Evolutionary conservation across 2,797 vertebrate genomes (phyloP), one percentile per base, ranked within the genome.

Genomic region (Harpagifer antarcticus): DNA sequence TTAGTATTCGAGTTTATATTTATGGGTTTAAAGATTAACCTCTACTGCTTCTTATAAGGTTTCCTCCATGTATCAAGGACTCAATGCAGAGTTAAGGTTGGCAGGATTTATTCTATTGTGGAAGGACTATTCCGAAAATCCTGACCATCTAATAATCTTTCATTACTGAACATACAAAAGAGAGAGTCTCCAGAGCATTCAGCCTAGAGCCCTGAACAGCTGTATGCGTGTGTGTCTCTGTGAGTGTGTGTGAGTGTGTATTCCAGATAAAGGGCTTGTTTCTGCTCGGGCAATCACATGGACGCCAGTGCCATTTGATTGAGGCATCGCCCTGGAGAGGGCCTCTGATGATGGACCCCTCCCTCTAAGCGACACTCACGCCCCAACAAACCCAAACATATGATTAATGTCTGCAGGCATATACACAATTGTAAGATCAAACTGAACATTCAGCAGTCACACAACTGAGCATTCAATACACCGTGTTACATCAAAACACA

Each of bases 301-400:
- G 77, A 84, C 19, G 3, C 17, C 58, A 3, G 1, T 88, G 85
- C 66, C 76, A 77, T 89, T 91, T 86, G 70, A 88, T 48, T 60
- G 57, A 83, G 81, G 72, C 69, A 27, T 68, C 20, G 17, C 67
- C 81, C 71, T 11, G 57, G 66, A 90, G 84, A 74, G 55, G 4
- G 60, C 14, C 57, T 77, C 63, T 74, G 61, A 80, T 79, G 45
- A 64, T 37, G 59, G 62, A 57, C 78, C 68, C 27, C 59, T 79
- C 60, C 16, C 13, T 63, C 47, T 81, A 47, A 83, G 52, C 68
- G 14, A 71, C 58, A 1, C 17, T 82, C 50, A 62, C 9, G 27
- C 69, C 60, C 23, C 42, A 53, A 44, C 52, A 73, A 78, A 66
- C 11, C n/a, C 58, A 66, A 70, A 74, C 57, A 74, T 20, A 57